These are phyloP conservation scores for Cantharis rufa DNA, from an alignment of 2,888 invertebrate species.

Conservation along the genomic window DNA sequence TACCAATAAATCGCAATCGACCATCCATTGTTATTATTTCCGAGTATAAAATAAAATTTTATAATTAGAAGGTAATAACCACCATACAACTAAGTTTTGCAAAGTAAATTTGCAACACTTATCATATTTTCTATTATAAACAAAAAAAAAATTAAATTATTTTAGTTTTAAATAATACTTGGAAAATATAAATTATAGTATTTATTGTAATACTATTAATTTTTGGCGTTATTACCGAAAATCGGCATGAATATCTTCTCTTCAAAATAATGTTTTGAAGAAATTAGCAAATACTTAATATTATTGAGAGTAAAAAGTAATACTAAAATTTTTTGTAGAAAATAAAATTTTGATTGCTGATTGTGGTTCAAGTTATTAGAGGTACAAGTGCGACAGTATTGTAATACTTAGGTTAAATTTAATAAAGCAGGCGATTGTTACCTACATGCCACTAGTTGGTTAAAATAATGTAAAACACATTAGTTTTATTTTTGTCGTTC, in stretches of 20 bases:
- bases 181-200: too few relatives aligned
- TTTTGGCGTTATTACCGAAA: background rate
- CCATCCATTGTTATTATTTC: background rate
- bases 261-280: background rate
- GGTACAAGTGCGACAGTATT: background rate
- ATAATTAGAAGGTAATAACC: background rate
- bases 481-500: background rate
- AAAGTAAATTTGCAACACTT: background rate
- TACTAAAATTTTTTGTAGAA: background rate
- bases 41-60: background rate
- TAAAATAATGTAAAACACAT: background rate
- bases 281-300: background rate
- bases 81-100: background rate
- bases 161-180: too few relatives aligned
- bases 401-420: background rate
- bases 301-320: background rate
- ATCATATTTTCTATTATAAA: too few relatives aligned
- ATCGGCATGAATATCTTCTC: background rate
- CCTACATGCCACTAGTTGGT: background rate
- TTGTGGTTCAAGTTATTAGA: background rate
- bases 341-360: background rate
- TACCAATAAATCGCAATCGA: background rate
- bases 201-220: background rate
- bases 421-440: background rate
- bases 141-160: too few relatives aligned